Conservation (phyloP, 2,113 vertebrate species). For the Anolis sagrei region DNA sequence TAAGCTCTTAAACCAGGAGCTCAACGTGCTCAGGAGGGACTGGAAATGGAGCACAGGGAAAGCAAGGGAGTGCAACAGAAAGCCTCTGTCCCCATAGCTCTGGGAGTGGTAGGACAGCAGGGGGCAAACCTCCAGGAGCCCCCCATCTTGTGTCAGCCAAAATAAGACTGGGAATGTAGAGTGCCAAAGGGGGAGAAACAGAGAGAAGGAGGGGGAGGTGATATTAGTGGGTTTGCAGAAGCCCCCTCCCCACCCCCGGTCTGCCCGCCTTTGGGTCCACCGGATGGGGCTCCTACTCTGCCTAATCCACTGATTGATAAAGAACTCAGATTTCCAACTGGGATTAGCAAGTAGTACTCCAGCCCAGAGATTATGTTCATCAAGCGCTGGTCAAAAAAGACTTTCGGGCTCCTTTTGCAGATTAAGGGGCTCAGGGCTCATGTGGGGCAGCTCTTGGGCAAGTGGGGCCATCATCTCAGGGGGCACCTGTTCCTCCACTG, state of each 20-base stretch:
- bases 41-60: no score
- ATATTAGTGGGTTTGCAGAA: not conserved
- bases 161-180: not conserved
- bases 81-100: no score
- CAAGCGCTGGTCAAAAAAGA: not conserved
- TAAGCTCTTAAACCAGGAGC: not conserved
- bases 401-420: constrained; percentile 8
- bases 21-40: no score
- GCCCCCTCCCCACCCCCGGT: no score
- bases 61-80: no score
- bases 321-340: not conserved
- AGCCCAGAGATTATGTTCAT: constrained; percentile 15
- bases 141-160: not conserved
- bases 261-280: no score
- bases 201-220: not conserved
- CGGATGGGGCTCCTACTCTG: not conserved
- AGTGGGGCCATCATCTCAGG: not conserved
- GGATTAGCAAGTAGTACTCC: not conserved
- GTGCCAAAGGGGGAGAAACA: not conserved
- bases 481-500: no score
- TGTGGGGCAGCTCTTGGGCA: not conserved
- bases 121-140: not conserved
- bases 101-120: not conserved
- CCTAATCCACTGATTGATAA: not conserved
- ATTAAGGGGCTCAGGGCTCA: not conserved